phyloP scores from a whole-genome alignment of 2,888 invertebrate species.

The Athripsodes cinereus region DNA sequence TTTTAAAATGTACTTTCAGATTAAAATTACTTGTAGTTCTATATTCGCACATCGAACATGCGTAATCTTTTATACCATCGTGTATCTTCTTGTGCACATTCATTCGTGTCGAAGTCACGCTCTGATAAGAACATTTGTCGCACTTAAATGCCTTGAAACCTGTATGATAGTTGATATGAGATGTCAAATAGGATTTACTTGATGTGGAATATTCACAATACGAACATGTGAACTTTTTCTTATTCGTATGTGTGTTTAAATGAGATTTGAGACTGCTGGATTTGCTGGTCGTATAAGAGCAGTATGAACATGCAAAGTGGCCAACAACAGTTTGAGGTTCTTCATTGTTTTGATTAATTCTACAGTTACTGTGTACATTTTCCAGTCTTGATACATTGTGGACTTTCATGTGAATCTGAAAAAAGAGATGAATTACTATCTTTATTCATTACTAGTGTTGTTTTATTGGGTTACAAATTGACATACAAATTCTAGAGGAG shows the following conservation, averaged over 20 bases:
- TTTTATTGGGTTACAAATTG: too few relatives aligned
- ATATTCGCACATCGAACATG: slow-evolving; percentile 13
- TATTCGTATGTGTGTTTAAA: slow-evolving; percentile 7
- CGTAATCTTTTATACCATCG: slow-evolving; percentile 7
- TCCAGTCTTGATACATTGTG: too few relatives aligned
- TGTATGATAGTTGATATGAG: slow-evolving; percentile 20
- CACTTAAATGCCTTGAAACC: slow-evolving; percentile 17
- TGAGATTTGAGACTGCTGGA: slow-evolving; percentile 12
- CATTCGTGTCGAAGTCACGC: slow-evolving; percentile 12
- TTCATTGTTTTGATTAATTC: too few relatives aligned
- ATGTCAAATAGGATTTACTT: slow-evolving; percentile 16
- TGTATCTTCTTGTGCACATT: slow-evolving; percentile 17
- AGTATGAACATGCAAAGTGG: slow-evolving; percentile 6
- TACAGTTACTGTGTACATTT: neutral
- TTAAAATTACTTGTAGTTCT: slow-evolving; percentile 6
- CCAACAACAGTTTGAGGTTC: slow-evolving; percentile 3
- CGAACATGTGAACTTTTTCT: slow-evolving; percentile 9
- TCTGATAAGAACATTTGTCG: slow-evolving; percentile 16
- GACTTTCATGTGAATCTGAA: neutral
- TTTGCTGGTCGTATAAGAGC: slow-evolving; percentile 14
- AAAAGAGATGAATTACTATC: too few relatives aligned
- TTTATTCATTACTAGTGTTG: too few relatives aligned
- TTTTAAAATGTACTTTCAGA: slow-evolving; percentile 12
- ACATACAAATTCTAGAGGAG: too few relatives aligned
- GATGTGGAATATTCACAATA: slow-evolving; percentile 17